These are phyloP conservation scores for Tarsius wallacei DNA, from an alignment of 2,797 vertebrate genomes.

Conservation along the genomic window DNA sequence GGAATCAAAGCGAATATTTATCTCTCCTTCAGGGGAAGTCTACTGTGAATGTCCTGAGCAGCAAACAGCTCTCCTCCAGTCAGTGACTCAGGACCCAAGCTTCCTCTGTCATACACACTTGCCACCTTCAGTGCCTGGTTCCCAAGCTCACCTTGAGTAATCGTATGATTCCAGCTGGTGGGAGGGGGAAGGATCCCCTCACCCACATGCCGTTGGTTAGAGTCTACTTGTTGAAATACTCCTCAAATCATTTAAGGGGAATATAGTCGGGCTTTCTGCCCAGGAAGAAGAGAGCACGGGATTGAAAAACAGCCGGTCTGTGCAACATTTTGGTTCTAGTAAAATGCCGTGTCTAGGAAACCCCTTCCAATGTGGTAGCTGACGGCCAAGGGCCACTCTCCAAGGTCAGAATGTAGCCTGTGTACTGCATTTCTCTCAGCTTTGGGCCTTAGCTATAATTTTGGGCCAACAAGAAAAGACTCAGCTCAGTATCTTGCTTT, in stretches of 20 bases:
- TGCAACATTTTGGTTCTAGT: background rate
- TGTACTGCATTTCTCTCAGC: background rate
- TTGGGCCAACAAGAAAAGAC: background rate
- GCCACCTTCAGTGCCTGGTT: rapidly evolving
- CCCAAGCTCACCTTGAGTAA: background rate
- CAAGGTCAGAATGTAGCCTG: rapidly evolving
- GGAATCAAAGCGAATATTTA: background rate
- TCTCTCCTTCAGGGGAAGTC: background rate
- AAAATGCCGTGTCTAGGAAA: no score
- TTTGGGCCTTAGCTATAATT: background rate
- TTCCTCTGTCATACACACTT: rapidly evolving
- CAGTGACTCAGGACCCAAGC: no score
- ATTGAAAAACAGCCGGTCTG: background rate
- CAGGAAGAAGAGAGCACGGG: background rate
- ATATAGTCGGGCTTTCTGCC: background rate
- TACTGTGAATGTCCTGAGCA: no score
- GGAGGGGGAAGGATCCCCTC: background rate
- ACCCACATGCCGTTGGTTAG: background rate
- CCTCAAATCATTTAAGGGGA: background rate
- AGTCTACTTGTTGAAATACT: rapidly evolving
- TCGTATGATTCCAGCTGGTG: background rate
- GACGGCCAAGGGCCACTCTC: background rate
- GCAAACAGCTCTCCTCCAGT: background rate
- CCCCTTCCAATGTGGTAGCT: background rate
- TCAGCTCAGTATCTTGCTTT: no score